Conservation (phyloP, 2,113 vertebrate species). For the Bubo blakistoni region DNA sequence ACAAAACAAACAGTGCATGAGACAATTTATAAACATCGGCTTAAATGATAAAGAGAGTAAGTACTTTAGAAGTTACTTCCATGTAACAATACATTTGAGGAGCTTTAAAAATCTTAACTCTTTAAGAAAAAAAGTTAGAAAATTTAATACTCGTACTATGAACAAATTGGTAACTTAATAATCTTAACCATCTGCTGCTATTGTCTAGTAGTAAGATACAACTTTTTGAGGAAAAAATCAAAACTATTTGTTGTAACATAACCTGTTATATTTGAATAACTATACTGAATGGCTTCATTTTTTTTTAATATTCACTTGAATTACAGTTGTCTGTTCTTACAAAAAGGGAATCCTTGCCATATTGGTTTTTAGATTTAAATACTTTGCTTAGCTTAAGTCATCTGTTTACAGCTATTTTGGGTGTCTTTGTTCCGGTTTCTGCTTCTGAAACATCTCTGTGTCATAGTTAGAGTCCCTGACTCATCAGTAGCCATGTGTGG, state of each 20-base stretch:
- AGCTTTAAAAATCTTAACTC: neutral
- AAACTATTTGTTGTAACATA: neutral
- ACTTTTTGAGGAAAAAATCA: fast-evolving
- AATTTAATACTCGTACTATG: neutral
- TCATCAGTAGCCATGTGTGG: neutral
- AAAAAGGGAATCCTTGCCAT: neutral
- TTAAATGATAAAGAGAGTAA: neutral
- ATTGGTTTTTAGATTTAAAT: neutral
- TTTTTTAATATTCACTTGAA: neutral
- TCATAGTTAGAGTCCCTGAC: neutral
- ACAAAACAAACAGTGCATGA: neutral
- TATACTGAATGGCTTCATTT: neutral
- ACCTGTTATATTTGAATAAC: neutral
- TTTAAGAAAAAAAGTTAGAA: neutral
- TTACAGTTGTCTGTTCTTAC: neutral
- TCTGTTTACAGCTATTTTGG: neutral
- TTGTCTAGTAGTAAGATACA: neutral
- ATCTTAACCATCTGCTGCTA: neutral
- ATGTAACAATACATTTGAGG: neutral
- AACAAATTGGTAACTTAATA: neutral
- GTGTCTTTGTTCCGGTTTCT: neutral
- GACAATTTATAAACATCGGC: neutral
- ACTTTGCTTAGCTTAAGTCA: neutral
- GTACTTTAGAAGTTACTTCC: neutral
- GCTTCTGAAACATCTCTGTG: neutral